These are phyloP conservation scores for Cheilinus undulatus DNA, from an alignment of 2,113 vertebrate genomes.

Conservation along the genomic window DNA sequence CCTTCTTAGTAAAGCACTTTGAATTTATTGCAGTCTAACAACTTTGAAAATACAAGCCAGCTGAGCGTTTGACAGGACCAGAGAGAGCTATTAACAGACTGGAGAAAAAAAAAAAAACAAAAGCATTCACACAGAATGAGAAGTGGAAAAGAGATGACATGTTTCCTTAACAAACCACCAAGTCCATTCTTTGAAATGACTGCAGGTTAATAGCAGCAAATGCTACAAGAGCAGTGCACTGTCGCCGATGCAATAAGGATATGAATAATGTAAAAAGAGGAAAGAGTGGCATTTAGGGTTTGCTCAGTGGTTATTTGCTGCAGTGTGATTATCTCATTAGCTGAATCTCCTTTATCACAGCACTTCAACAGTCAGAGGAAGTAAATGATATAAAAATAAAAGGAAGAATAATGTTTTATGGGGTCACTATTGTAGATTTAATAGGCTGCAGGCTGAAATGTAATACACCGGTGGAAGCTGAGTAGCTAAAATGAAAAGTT, in stretches of 20 bases:
- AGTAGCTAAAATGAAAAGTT: conserved; percentile 16
- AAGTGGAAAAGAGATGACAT: conserved; percentile 15
- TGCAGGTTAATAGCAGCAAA: conserved; percentile 37
- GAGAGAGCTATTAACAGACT: conserved; percentile 22
- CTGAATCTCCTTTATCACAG: conserved; percentile 45
- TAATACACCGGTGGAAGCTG: conserved; percentile 4
- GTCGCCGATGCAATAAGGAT: background rate
- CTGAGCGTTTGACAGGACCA: conserved; percentile 35
- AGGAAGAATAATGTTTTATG: conserved; percentile 40
- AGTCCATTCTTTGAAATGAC: conserved; percentile 18
- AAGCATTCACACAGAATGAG: conserved; percentile 6
- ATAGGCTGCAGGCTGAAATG: conserved; percentile 23
- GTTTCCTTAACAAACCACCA: conserved; percentile 27
- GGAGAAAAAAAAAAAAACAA: background rate
- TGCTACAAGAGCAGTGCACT: conserved; percentile 11
- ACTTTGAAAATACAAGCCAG: conserved; percentile 26
- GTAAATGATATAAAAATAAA: conserved; percentile 34
- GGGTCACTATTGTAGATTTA: conserved; percentile 27
- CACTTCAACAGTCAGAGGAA: conserved; percentile 43
- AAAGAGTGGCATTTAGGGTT: conserved; percentile 13
- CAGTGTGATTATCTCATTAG: conserved; percentile 52
- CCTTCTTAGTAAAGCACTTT: background rate
- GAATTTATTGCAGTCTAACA: conserved; percentile 10
- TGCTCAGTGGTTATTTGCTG: conserved; percentile 30
- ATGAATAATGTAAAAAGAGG: conserved; percentile 49